Conservation (phyloP, 2,113 vertebrate genomes). For the Cryptotis parvus region DNA sequence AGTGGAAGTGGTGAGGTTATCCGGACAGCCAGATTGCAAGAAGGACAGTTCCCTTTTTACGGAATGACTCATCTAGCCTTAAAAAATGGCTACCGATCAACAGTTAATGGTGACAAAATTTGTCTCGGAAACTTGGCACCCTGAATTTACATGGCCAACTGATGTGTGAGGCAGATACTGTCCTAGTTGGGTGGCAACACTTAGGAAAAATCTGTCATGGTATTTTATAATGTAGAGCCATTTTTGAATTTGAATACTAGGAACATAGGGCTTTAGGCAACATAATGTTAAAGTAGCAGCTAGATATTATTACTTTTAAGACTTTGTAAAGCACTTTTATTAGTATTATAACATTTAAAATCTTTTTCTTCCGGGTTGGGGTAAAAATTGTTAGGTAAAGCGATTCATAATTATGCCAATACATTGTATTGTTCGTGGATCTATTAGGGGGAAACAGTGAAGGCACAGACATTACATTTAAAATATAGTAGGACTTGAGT, state of each 20-base stretch:
- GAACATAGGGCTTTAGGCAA: not conserved
- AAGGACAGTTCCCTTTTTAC: not conserved
- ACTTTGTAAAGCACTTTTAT: not conserved
- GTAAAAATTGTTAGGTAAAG: not conserved
- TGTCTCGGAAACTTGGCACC: not conserved
- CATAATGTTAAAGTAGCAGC: not conserved
- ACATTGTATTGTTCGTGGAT: not conserved
- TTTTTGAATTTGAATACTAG: constrained; percentile 8
- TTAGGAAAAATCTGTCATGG: not conserved
- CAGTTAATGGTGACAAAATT: not conserved
- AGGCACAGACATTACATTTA: not conserved
- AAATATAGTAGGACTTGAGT: too few species aligned
- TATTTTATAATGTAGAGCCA: not conserved
- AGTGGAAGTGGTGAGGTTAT: not conserved
- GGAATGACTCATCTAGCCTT: not conserved
- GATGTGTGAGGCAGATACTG: not conserved
- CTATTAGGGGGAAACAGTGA: not conserved
- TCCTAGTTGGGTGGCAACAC: not conserved
- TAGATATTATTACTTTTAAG: not conserved
- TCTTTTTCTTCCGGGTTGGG: constrained; percentile 42
- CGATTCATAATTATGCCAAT: constrained; percentile 33
- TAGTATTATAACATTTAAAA: not conserved
- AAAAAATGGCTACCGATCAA: not conserved
- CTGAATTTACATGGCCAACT: not conserved
- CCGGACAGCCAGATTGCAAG: not conserved